Percentiles rank a stretch among this genome's conserved stretches.
These are phyloP conservation scores for Dastarcus helophoroides DNA, from an alignment of 2,888 invertebrate genomes.

Conservation along the genomic window DNA sequence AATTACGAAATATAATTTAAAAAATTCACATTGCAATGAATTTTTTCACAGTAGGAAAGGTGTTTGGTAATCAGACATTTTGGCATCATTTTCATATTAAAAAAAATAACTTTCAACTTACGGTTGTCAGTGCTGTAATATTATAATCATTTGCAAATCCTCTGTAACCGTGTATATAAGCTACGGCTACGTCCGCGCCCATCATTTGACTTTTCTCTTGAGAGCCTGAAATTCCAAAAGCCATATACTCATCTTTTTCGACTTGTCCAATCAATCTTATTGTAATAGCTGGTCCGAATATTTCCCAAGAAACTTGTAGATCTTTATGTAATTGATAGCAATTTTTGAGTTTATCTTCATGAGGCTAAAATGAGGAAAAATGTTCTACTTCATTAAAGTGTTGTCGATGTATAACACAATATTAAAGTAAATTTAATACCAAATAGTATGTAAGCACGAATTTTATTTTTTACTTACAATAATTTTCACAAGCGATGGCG, in stretches of 20 bases:
- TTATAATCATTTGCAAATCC: slow-evolving; percentile 76
- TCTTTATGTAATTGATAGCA: slow-evolving; percentile 78
- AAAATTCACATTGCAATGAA: slow-evolving; percentile 1
- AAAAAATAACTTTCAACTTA: slow-evolving; percentile 35
- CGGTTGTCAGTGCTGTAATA: slow-evolving; percentile 69
- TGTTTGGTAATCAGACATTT: too few species aligned
- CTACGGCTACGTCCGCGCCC: slow-evolving; percentile 74
- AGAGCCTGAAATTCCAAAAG: slow-evolving; percentile 79
- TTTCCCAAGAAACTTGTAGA: slow-evolving; percentile 78
- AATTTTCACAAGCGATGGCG: slow-evolving; percentile 66
- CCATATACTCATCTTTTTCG: slow-evolving; percentile 68
- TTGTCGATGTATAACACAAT: neutral
- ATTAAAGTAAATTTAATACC: slow-evolving; percentile 1
- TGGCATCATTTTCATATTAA: too few species aligned
- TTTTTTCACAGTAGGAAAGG: too few species aligned
- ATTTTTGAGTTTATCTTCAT: slow-evolving; percentile 61
- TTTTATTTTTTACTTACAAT: slow-evolving; percentile 27
- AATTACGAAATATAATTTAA: slow-evolving; percentile 2
- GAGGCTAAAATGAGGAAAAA: slow-evolving; percentile 32
- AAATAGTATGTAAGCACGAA: neutral
- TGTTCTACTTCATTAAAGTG: neutral
- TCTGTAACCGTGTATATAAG: slow-evolving; percentile 58
- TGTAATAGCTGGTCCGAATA: slow-evolving; percentile 80
- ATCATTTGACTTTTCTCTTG: slow-evolving; percentile 62
- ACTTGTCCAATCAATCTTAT: slow-evolving; percentile 72